Evolutionary conservation across 2,888 invertebrate genomes (phyloP), one percentile per base, ranked within the genome.

Genomic region (Machimus atricapillus): DNA sequence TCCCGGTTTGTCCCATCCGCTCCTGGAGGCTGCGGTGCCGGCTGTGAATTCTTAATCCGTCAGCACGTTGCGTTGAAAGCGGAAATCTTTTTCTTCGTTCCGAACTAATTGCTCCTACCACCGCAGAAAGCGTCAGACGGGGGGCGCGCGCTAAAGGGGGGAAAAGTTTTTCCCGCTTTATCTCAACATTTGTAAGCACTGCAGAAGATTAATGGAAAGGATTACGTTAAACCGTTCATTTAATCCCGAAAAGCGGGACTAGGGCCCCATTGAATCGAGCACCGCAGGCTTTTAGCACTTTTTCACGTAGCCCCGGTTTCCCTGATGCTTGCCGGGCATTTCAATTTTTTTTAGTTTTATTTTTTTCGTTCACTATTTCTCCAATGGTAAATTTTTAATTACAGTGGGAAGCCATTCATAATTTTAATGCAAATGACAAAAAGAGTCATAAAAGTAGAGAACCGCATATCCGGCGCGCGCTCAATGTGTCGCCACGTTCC

Each of bases 141-240:
- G 76, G n/a, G n/a, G n/a, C n/a, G n/a, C 74, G 74, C 31, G 31
- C 31, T 31, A 34, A 4, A 27, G 37, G 19, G 31, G 16, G 56
- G 16, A 52, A 46, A 81, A 81, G 56, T 31, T 81, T 81, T 76
- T 81, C 81, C 76, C 43, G 27, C 56, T 81, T 81, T 81, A 81
- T 81, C 81, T 81, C 81, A 52, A 81, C 81, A 81, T 81, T 81
- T 81, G 81, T 81, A 81, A 81, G 81, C 81, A 81, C 81, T 81
- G 81, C 81, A 81, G 81, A 81, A 81, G 81, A 81, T 81, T 81
- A 81, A 81, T 81, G 81, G 81, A 81, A 81, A 81, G 81, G 81
- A 81, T 81, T 81, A 81, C 81, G 81, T 81, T 81, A 81, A 81
- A 52, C 81, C 81, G 81, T 81, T 52, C 81, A 56, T 81, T 81